A percentile compares a stretch with the other conserved stretches of the same genome.
Conservation (phyloP, 2,113 vertebrate species). For the Pongo pygmaeus region DNA sequence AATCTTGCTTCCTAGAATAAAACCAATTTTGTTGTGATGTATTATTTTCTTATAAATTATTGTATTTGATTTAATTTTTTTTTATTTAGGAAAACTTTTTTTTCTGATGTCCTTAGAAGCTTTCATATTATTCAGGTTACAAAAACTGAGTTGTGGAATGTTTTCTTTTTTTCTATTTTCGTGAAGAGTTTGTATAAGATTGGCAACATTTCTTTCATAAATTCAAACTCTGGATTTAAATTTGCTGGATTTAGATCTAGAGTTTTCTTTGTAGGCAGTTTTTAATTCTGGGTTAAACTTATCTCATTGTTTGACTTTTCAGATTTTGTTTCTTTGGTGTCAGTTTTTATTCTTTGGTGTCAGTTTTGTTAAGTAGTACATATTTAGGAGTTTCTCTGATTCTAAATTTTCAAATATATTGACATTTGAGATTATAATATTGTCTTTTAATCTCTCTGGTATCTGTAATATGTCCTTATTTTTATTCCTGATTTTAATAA, state of each 20-base stretch:
- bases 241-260: not conserved
- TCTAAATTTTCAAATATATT: not conserved
- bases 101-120: not conserved
- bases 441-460: not conserved
- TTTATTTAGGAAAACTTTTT: not conserved
- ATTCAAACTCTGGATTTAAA: not conserved
- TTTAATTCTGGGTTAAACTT: not conserved
- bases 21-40: not conserved
- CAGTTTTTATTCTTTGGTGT: not conserved
- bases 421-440: not conserved
- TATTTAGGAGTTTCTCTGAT: not conserved
- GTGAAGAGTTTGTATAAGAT: not conserved
- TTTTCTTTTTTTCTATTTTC: not conserved
- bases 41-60: not conserved
- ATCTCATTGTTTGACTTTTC: not conserved
- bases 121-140: not conserved
- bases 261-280: not conserved
- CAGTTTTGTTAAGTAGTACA: not conserved
- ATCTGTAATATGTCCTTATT: not conserved
- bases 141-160: not conserved
- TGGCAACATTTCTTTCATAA: not conserved
- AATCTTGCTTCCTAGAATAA: not conserved
- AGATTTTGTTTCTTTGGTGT: not conserved
- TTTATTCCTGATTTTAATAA: not conserved
- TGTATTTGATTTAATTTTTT: not conserved